Conservation (phyloP, 2,888 invertebrate genomes). For the Pammene fasciana region DNA sequence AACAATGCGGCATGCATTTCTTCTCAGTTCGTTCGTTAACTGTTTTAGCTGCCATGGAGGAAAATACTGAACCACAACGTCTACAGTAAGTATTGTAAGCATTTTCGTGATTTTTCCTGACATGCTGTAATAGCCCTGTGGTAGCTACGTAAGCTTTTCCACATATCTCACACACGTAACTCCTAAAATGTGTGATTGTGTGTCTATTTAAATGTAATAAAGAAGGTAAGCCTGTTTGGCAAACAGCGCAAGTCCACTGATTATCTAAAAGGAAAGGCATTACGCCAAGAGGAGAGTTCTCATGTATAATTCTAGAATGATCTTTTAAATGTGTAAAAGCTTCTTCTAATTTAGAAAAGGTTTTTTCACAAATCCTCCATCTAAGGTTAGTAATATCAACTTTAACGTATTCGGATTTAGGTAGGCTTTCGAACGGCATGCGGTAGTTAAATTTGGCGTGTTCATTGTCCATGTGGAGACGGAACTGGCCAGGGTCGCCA, state of each 20-base stretch:
- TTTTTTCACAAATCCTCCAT: constrained; percentile 37
- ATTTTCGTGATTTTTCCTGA: constrained; percentile 43
- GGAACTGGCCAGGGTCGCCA: constrained; percentile 39
- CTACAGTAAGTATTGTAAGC: constrained; percentile 45
- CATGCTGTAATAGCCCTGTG: constrained; percentile 41
- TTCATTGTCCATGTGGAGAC: constrained; percentile 40
- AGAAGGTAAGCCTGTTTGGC: constrained; percentile 33
- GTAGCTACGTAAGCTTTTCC: constrained; percentile 42
- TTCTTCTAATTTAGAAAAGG: constrained; percentile 25
- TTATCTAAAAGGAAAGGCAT: constrained; percentile 38
- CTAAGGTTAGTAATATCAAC: constrained; percentile 41
- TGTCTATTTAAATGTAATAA: constrained; percentile 43
- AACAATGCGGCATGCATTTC: constrained; percentile 43
- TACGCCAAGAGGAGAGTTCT: constrained; percentile 30
- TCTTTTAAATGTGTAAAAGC: constrained; percentile 36
- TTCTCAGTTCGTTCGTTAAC: constrained; percentile 39
- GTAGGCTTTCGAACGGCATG: constrained; percentile 37
- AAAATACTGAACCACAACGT: constrained; percentile 40
- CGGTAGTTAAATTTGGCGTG: constrained; percentile 37
- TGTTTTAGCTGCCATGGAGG: constrained; percentile 38
- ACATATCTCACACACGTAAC: constrained; percentile 43
- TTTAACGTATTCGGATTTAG: constrained; percentile 42
- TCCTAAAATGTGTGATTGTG: constrained; percentile 42
- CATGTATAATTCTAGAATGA: constrained; percentile 31
- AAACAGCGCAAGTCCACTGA: constrained; percentile 39